Conservation (phyloP, 2,797 vertebrate species). For the Tenualosa thibaudeaui region DNA sequence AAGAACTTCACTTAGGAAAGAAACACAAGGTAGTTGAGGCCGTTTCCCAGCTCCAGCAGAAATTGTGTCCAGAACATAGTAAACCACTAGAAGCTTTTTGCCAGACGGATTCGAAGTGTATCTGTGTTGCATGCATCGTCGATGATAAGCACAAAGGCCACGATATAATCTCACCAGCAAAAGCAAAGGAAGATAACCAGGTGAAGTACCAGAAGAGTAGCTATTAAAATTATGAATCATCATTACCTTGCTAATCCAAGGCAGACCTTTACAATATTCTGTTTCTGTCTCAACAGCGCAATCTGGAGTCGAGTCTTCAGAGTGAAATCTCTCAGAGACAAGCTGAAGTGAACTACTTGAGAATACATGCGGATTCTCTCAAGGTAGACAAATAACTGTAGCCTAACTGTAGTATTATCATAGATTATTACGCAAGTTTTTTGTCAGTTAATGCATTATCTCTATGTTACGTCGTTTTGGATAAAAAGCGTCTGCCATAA, state of each 20-base stretch:
- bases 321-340: background rate
- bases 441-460: too few relatives aligned
- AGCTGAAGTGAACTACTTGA: background rate
- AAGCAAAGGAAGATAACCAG: background rate
- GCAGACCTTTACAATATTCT: too few relatives aligned
- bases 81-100: slow-evolving; percentile 5
- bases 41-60: background rate
- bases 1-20: background rate
- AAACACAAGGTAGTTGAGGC: background rate
- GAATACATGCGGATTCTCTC: background rate
- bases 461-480: too few relatives aligned
- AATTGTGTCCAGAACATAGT: background rate
- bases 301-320: background rate
- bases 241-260: too few relatives aligned
- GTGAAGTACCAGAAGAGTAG: background rate
- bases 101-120: background rate
- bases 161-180: background rate
- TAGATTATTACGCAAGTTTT: too few relatives aligned
- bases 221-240: too few relatives aligned
- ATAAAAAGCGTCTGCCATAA: too few relatives aligned
- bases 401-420: too few relatives aligned
- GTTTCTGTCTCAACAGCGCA: background rate
- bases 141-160: background rate
- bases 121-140: background rate
- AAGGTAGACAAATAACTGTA: background rate